Conservation (phyloP, 2,113 vertebrate genomes). For the Nothocercus nigrocapillus region DNA sequence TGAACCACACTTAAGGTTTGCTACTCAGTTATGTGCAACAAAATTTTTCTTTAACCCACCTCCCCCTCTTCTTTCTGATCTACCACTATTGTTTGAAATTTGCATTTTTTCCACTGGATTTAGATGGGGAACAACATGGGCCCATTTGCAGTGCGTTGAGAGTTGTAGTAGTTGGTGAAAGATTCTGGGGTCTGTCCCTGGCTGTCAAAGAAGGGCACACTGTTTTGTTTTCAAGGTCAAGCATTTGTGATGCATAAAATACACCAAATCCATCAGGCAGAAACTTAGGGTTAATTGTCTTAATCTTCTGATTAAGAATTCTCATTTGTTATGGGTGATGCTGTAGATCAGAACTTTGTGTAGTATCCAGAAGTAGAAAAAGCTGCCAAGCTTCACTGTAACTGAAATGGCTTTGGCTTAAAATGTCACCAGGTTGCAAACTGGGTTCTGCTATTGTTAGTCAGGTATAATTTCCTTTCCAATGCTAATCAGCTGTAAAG, state of each 20-base stretch:
- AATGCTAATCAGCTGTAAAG: background rate
- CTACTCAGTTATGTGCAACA: background rate
- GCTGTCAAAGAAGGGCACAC: background rate
- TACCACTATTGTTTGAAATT: background rate
- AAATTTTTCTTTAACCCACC: fast-evolving
- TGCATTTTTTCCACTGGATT: background rate
- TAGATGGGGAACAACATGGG: background rate
- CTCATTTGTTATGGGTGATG: background rate
- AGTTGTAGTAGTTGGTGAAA: background rate
- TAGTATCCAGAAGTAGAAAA: background rate
- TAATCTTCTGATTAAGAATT: background rate
- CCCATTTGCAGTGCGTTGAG: fast-evolving
- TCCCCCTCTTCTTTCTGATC: background rate
- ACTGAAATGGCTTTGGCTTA: background rate
- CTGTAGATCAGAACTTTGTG: background rate
- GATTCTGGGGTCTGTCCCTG: background rate
- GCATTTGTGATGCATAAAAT: background rate
- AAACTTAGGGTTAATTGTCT: background rate
- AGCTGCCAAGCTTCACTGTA: background rate
- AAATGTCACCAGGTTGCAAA: background rate
- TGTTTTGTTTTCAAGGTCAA: background rate
- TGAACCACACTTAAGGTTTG: background rate
- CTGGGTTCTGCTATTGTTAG: background rate
- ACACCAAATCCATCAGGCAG: background rate
- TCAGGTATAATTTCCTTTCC: background rate